Conservation (phyloP, 2,797 vertebrate genomes). For the Emys orbicularis region DNA sequence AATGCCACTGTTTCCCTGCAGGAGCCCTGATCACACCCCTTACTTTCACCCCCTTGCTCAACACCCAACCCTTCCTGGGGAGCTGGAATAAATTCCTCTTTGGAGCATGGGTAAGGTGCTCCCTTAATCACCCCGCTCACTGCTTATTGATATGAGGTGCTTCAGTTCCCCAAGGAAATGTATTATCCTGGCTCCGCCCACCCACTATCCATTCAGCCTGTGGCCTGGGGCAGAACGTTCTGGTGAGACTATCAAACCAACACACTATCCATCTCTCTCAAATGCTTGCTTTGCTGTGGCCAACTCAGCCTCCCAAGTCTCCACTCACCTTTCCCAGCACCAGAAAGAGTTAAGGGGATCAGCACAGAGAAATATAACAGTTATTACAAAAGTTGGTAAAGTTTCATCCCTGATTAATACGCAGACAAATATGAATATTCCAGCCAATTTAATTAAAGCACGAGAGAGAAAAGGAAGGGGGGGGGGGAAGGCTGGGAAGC, state of each 20-base stretch:
- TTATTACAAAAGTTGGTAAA: slow-evolving; percentile 68
- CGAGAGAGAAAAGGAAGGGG: slow-evolving; percentile 55
- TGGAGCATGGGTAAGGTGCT: neutral
- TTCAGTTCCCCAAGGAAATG: neutral
- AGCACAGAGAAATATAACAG: slow-evolving; percentile 56
- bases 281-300: slow-evolving; percentile 45
- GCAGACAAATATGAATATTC: slow-evolving; percentile 74
- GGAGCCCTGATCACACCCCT: neutral
- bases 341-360: slow-evolving; percentile 56
- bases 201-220: accelerated
- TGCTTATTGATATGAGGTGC: accelerated
- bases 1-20: neutral
- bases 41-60: neutral
- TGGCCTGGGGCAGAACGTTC: accelerated
- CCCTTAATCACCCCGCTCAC: neutral
- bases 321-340: slow-evolving; percentile 3
- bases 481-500: slow-evolving; percentile 65
- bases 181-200: neutral
- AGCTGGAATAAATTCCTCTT: neutral
- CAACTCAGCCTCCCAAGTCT: neutral
- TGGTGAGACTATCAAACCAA: neutral
- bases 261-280: accelerated
- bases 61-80: neutral
- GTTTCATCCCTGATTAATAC: slow-evolving; percentile 74
- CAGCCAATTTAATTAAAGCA: slow-evolving; percentile 60